Conservation (phyloP, 2,888 invertebrate genomes). For the Mechanitis mazaeus region DNA sequence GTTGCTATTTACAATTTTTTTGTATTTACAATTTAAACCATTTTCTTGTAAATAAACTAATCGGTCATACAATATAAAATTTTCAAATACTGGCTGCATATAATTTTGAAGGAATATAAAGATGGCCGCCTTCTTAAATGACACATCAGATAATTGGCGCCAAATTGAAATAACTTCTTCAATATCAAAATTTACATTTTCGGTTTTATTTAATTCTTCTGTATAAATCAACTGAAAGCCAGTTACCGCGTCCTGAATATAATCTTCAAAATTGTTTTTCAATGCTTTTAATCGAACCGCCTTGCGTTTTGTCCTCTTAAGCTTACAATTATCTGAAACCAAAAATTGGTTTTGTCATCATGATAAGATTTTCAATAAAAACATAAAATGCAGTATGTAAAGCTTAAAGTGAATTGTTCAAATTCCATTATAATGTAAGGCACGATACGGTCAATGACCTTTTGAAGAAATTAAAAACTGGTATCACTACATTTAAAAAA, state of each 20-base stretch:
- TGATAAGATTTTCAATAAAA: not conserved
- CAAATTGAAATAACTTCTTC: slow-evolving; percentile 50
- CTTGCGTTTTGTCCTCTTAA: slow-evolving; percentile 66
- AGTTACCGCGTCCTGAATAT: slow-evolving; percentile 43
- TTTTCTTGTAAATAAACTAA: slow-evolving; percentile 56
- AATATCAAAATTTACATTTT: slow-evolving; percentile 35
- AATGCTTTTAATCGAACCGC: slow-evolving; percentile 51
- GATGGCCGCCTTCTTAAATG: slow-evolving; percentile 50
- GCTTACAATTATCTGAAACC: slow-evolving; percentile 64
- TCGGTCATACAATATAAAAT: slow-evolving; percentile 58
- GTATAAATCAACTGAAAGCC: slow-evolving; percentile 45
- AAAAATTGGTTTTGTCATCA: slow-evolving; percentile 1
- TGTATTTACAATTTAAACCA: slow-evolving; percentile 52
- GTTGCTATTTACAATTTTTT: slow-evolving; percentile 77
- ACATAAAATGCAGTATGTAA: not conserved
- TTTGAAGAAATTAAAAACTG: too few relatives aligned
- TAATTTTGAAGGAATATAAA: slow-evolving; percentile 56
- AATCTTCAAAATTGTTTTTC: slow-evolving; percentile 49
- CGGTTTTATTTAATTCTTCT: slow-evolving; percentile 3
- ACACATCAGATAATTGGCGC: slow-evolving; percentile 38
- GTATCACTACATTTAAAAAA: too few relatives aligned
- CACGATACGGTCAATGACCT: not conserved
- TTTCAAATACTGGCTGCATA: slow-evolving; percentile 59
- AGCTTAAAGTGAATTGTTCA: too few relatives aligned
- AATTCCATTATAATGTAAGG: too few relatives aligned